phyloP scores from a whole-genome alignment of 1,140 invertebrate genomes.

The Anoplophora glabripennis region DNA sequence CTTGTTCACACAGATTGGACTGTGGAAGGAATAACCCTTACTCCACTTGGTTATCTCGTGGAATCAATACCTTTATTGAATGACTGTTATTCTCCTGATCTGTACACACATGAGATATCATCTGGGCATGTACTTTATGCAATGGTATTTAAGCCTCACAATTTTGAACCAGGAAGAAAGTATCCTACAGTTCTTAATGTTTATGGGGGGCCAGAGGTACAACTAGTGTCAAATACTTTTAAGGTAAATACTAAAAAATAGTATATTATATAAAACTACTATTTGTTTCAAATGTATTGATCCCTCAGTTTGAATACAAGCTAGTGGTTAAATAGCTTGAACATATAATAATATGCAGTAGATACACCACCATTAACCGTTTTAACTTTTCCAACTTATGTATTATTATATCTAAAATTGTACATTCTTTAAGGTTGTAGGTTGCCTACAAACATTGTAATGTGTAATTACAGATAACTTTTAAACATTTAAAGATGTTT shows the following conservation, averaged over 20 bases:
- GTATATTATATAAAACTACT: too few relatives aligned
- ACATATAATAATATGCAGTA: too few relatives aligned
- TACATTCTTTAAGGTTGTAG: too few relatives aligned
- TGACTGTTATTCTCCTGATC: slow-evolving; percentile 65
- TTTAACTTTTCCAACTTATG: too few relatives aligned
- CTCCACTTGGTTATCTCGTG: slow-evolving; percentile 66
- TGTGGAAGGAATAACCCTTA: slow-evolving; percentile 64
- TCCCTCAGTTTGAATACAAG: too few relatives aligned
- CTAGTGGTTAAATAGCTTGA: too few relatives aligned
- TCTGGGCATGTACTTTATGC: slow-evolving; percentile 79
- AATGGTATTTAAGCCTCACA: slow-evolving; percentile 88
- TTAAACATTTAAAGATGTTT: too few relatives aligned
- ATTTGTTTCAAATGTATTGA: too few relatives aligned
- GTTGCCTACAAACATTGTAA: too few relatives aligned
- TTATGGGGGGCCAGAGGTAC: slow-evolving; percentile 97
- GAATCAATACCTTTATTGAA: slow-evolving; percentile 59
- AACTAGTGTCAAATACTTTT: slow-evolving; percentile 94
- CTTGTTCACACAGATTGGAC: slow-evolving; percentile 63
- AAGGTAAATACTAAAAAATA: slow-evolving; percentile 63
- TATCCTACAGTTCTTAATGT: slow-evolving; percentile 96
- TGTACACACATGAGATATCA: slow-evolving; percentile 69
- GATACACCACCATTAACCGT: too few relatives aligned
- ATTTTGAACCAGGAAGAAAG: slow-evolving; percentile 69
- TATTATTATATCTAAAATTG: too few relatives aligned
- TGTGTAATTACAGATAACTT: too few relatives aligned